phyloP scores from a whole-genome alignment of 2,797 vertebrate species.

The Botia almorhae region DNA sequence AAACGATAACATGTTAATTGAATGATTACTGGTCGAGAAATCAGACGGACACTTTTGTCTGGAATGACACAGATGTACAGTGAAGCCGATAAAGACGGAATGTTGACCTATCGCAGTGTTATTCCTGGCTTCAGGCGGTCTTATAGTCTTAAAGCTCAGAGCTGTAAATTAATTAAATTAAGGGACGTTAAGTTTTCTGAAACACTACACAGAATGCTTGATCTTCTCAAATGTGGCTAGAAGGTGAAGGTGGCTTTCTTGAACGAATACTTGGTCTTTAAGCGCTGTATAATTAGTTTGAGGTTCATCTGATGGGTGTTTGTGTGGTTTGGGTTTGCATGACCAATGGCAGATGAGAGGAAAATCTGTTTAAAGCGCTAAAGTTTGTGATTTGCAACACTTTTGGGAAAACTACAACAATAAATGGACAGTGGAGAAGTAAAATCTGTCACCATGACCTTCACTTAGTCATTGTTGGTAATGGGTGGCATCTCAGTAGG shows the following conservation, averaged over 20 bases:
- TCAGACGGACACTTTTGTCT: slow-evolving; percentile 47
- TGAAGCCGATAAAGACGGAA: slow-evolving; percentile 46
- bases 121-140: slow-evolving; percentile 8
- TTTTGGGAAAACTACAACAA: neutral
- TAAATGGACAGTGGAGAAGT: slow-evolving; percentile 12
- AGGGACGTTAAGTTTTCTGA: neutral
- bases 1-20: slow-evolving; percentile 58
- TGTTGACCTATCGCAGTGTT: slow-evolving; percentile 31
- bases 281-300: neutral
- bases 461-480: slow-evolving; percentile 49
- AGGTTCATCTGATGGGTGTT: neutral
- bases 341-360: neutral
- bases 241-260: neutral
- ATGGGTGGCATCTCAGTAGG: slow-evolving; percentile 37
- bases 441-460: slow-evolving; percentile 6
- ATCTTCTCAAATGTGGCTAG: neutral
- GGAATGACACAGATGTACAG: slow-evolving; percentile 40
- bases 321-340: no score
- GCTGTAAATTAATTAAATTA: slow-evolving; percentile 22
- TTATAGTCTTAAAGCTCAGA: neutral
- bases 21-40: slow-evolving; percentile 57
- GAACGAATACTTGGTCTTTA: neutral
- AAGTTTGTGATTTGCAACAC: neutral
- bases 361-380: neutral
- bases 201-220: neutral